Base-by-base conservation (phyloP, 2,797 vertebrate genomes). In the Coendou prehensilis region DNA sequence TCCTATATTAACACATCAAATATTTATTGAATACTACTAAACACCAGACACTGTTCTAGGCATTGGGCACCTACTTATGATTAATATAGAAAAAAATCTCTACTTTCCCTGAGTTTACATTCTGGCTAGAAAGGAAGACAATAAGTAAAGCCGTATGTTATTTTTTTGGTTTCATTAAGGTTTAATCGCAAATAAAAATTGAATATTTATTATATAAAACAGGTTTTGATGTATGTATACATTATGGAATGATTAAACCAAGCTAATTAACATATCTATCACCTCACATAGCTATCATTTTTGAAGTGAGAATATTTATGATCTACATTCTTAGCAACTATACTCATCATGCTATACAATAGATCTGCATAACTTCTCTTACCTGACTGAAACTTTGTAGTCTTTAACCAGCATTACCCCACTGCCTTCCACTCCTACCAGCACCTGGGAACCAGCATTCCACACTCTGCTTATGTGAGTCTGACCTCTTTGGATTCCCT, bases 81-180 rank as follows among this genome's bases (percentile, higher is more conserved):
- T 80, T 73, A 56, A 61, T 13, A 71, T 1, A 41, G 6, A 90
- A 50, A 86, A 63, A 10, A 89, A 82, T 37, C 8, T 20, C 6
- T 78, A 17, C n/a, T 23, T 96, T 87, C 30, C 54, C 50, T 93
- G 45, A 67, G 28, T 67, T 91, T 87, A 13, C 2, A 30, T 94
- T 89, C 37, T 84, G 50, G 54, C 45, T 64, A 47, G 33, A 67
- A 94, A 79, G 30, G 52, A 89, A 73, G 30, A 41, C 3, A 78
- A 23, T 56, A 30, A 71, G 63, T 91, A 69, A 41, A 41, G 37
- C 37, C 5, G 30, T 63, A 45, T 91, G 59, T 83, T 15, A 18
- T 64, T 92, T 52, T 67, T 57, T 79, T 79, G 59, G 20, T 30
- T 57, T 82, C 69, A 57, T 56, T 81, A 50, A 81, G 10, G 37